Conservation (phyloP, 2,113 vertebrate species). For the Catharus bicknelli region DNA sequence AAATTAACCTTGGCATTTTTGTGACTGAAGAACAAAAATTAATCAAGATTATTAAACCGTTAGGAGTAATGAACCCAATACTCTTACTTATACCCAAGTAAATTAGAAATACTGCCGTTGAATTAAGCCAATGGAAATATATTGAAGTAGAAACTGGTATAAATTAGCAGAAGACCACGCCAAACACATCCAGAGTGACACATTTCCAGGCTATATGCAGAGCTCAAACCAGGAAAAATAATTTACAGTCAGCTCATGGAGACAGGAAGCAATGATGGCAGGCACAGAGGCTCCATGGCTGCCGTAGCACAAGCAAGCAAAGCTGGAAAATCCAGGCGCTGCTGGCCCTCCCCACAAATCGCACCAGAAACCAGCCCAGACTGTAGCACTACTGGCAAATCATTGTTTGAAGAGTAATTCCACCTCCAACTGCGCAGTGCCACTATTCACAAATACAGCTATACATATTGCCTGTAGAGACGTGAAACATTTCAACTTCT, state of each 20-base stretch:
- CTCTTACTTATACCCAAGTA: not conserved
- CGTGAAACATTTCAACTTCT: not conserved
- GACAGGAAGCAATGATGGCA: slow-evolving; percentile 43
- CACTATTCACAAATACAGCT: not conserved
- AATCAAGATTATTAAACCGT: slow-evolving; percentile 25
- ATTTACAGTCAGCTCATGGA: slow-evolving; percentile 46
- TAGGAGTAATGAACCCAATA: slow-evolving; percentile 16
- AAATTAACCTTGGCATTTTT: slow-evolving; percentile 35
- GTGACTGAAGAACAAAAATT: slow-evolving; percentile 24
- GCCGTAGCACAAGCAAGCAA: not conserved
- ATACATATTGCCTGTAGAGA: slow-evolving; percentile 2
- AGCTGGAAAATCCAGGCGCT: not conserved
- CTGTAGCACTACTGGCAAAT: not conserved
- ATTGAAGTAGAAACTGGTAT: slow-evolving; percentile 8
- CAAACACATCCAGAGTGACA: slow-evolving; percentile 25
- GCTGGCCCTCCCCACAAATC: not conserved
- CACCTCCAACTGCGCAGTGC: not conserved
- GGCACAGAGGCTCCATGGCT: not conserved
- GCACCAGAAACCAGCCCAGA: slow-evolving; percentile 4
- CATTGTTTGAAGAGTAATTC: not conserved
- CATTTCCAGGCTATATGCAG: slow-evolving; percentile 21
- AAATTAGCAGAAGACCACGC: slow-evolving; percentile 20
- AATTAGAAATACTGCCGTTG: slow-evolving; percentile 34
- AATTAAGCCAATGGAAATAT: slow-evolving; percentile 40
- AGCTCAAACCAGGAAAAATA: slow-evolving; percentile 39